These are phyloP conservation scores for Ariolimax columbianus DNA, from an alignment of 2,888 invertebrate genomes.

Conservation along the genomic window DNA sequence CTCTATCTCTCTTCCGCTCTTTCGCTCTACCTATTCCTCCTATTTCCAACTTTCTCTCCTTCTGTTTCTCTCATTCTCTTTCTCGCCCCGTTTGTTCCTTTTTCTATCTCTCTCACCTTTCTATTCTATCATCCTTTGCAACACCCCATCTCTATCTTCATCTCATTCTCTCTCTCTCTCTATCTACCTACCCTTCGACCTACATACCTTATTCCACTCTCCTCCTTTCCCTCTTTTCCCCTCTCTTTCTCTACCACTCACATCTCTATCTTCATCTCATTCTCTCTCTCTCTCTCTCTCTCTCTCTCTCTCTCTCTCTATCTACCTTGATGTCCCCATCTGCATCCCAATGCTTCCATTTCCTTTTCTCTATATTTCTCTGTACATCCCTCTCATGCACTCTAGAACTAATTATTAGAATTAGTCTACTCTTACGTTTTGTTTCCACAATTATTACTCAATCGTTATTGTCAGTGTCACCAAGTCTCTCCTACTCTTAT, in stretches of 20 bases:
- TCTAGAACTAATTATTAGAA: too few relatives aligned
- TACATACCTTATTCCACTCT: background rate
- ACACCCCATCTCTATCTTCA: background rate
- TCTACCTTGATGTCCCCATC: too few relatives aligned
- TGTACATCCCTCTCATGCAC: too few relatives aligned
- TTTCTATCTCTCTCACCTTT: background rate
- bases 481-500: too few relatives aligned
- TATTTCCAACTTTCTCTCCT: background rate
- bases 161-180: slow-evolving; percentile 1
- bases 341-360: too few relatives aligned
- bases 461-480: too few relatives aligned
- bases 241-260: background rate
- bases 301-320: background rate
- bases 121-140: background rate
- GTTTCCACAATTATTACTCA: too few relatives aligned
- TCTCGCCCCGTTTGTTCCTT: background rate
- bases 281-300: background rate
- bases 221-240: background rate
- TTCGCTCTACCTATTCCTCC: background rate
- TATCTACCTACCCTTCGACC: background rate
- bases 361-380: too few relatives aligned
- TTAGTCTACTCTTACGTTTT: too few relatives aligned
- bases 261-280: background rate
- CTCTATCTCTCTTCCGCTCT: background rate
- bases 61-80: background rate